phyloP scores from a whole-genome alignment of 2,113 vertebrate genomes.

The Dascyllus trimaculatus region DNA sequence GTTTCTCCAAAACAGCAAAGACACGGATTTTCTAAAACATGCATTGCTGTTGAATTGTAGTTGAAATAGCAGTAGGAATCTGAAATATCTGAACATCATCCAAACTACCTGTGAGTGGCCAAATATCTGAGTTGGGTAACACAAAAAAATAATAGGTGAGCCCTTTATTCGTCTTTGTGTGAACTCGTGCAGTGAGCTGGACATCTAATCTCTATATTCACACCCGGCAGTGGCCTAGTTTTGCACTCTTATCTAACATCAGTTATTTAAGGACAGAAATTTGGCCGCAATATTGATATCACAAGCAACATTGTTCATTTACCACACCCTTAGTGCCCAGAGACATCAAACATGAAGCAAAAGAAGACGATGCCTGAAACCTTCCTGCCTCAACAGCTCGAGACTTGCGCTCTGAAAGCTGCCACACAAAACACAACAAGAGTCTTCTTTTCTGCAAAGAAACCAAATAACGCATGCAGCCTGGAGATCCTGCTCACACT shows the following conservation, averaged over 20 bases:
- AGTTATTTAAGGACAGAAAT: conserved; percentile 22
- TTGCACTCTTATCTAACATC: conserved; percentile 25
- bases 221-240: not conserved
- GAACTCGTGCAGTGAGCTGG: not conserved
- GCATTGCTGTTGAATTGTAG: no score
- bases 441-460: not conserved
- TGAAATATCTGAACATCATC: not conserved
- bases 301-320: conserved; percentile 15
- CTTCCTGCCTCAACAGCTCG: conserved; percentile 33
- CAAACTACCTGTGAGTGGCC: not conserved
- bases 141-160: not conserved
- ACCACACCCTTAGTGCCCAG: not conserved
- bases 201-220: conserved; percentile 19
- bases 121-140: not conserved
- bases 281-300: conserved; percentile 13
- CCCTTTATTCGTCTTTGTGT: no score
- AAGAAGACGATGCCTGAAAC: not conserved
- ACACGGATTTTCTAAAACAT: no score
- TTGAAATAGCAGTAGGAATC: not conserved
- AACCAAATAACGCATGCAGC: not conserved
- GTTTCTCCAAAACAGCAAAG: no score
- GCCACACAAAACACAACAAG: not conserved
- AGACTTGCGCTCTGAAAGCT: conserved; percentile 22
- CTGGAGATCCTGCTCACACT: not conserved
- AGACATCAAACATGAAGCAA: not conserved